A percentile compares a stretch with the other conserved stretches of the same genome.
These are phyloP conservation scores for cattle (Bos taurus) DNA, from an alignment of 2,113 vertebrate genomes.

Conservation along the genomic window DNA sequence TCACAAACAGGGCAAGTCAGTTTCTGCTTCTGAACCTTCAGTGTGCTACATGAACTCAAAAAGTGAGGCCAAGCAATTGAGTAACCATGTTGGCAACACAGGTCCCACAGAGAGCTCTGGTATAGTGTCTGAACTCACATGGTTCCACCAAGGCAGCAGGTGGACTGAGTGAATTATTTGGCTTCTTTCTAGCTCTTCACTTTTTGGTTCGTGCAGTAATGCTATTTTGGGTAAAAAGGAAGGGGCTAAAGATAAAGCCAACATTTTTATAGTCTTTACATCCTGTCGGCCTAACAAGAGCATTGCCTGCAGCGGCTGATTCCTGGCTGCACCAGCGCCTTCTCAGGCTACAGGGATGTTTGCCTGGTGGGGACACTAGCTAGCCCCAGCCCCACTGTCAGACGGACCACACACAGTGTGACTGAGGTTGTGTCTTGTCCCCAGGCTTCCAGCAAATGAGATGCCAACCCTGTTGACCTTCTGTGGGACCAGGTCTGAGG, in stretches of 20 bases:
- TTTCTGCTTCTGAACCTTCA: background rate
- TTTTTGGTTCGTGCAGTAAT: background rate
- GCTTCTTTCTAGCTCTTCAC: background rate
- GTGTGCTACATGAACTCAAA: background rate
- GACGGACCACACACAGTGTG: background rate
- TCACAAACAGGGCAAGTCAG: background rate
- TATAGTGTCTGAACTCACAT: background rate
- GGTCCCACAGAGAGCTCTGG: background rate
- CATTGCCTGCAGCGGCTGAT: background rate
- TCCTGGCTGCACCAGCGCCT: background rate
- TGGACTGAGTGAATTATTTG: background rate
- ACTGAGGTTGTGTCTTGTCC: background rate
- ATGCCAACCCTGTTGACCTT: background rate
- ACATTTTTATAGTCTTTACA: background rate
- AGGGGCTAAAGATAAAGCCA: background rate
- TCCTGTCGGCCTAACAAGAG: accelerated
- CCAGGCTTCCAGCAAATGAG: background rate
- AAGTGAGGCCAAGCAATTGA: background rate
- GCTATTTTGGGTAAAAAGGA: background rate
- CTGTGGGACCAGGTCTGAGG: background rate
- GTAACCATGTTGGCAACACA: background rate
- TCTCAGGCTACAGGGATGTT: background rate
- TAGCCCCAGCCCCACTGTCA: background rate
- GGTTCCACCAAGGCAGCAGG: background rate
- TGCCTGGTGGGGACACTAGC: background rate